Percentiles rank a stretch among this genome's conserved stretches.
Evolutionary conservation across 2,113 vertebrate species (phyloP).

Genomic region (Macheiramphus alcinus): DNA sequence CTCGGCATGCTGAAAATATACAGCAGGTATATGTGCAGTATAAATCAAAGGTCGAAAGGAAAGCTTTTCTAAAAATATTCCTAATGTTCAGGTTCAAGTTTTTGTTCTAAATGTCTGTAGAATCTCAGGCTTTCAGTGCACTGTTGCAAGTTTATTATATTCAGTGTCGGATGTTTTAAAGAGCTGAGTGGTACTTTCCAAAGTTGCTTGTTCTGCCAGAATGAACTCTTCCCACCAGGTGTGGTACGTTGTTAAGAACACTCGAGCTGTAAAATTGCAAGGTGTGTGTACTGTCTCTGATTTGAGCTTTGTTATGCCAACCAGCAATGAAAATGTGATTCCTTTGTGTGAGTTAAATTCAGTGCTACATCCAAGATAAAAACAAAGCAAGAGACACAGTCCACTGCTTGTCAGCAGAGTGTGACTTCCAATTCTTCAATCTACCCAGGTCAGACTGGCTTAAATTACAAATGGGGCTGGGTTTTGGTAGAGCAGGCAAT

Average conservation of each 20-base stretch:
- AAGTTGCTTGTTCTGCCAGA: background rate
- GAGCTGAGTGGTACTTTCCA: background rate
- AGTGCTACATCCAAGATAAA: background rate
- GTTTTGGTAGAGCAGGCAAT: background rate
- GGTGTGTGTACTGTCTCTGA: background rate
- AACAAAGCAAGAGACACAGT: background rate
- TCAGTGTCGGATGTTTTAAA: background rate
- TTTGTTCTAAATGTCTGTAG: background rate
- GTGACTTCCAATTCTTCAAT: background rate
- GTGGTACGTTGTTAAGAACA: background rate
- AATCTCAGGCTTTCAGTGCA: background rate
- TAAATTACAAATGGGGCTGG: background rate
- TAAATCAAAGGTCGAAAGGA: background rate
- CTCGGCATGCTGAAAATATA: background rate
- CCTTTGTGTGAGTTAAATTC: background rate
- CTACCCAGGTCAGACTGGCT: background rate
- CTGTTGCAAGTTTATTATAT: background rate
- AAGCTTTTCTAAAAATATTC: background rate
- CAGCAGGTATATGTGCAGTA: rapidly evolving
- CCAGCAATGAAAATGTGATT: background rate
- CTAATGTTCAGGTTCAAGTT: background rate
- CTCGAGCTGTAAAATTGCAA: background rate
- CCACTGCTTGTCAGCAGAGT: background rate
- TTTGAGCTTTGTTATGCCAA: background rate
- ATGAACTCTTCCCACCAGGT: background rate